Base-by-base conservation (phyloP, 2,113 vertebrate species). In the Alligator mississippiensis region DNA sequence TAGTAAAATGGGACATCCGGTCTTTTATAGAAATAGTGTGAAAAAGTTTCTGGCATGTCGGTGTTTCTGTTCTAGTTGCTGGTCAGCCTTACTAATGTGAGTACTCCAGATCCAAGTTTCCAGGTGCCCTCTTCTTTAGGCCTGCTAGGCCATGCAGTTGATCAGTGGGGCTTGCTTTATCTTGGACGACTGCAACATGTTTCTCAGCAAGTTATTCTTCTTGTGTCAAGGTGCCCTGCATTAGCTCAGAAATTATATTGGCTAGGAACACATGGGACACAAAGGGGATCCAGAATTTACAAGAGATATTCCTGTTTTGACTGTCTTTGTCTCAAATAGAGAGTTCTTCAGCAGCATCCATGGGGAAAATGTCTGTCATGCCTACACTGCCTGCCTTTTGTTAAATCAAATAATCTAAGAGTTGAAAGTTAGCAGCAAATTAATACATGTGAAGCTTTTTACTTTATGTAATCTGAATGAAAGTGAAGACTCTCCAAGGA, bases 11-110 rank as follows among this genome's bases (percentile, higher is more conserved):
- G 95, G 89, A 92, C 75, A 14, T 81, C 84, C 77, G 87, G 85
- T 90, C 47, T 9, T 47, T 47, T 47, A 47, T 47, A 47, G 47
- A 47, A 47, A 47, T 47, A 47, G 47, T 47, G 47, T 47, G 47
- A 47, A 47, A 47, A 92, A 0, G 77, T 89, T 87, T 96, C 90
- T 10, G 25, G 92, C 96, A 47, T 47, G 47, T 74, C 92, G 93
- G 94, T 96, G 93, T 96, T 94, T 93, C 75, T 90, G 61, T 94
- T 86, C 84, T 97, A 0, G 12, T 85, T 90, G 92, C 96, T 90
- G 93, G 83, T 82, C 1, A 15, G 27, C 89, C 93, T 94, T 58
- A 74, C 90, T 96, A 88, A 80, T 91, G 93, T 1, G 2, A 93
- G n/a, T 1, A 0, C 80, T 75, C 82, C 58, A 89, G 57, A 16